Evolutionary conservation across 2,888 invertebrate genomes (phyloP).

Genomic region (Synergus laeviventris): DNA sequence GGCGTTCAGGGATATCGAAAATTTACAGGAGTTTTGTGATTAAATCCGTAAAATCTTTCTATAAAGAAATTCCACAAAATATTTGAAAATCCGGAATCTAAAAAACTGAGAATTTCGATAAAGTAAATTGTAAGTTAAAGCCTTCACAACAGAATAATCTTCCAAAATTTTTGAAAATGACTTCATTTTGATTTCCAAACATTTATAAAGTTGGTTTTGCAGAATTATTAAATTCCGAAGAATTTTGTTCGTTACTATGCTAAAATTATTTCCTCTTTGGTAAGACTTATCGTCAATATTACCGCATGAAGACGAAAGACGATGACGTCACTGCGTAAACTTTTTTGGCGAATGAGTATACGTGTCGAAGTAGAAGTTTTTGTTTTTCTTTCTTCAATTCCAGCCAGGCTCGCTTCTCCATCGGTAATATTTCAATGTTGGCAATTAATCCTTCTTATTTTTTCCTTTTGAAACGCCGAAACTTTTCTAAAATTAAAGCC

Average conservation of each 20-base stretch:
- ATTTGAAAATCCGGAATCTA: no score
- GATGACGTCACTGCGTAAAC: constrained; percentile 22
- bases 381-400: constrained; percentile 15
- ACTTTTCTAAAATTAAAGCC: constrained; percentile 31
- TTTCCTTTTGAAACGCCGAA: constrained; percentile 7
- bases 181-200: no score
- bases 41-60: no score
- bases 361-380: constrained; percentile 13
- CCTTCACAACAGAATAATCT: no score
- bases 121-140: no score
- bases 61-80: no score
- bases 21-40: no score
- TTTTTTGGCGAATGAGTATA: constrained; percentile 24
- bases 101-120: no score
- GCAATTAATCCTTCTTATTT: constrained; percentile 3
- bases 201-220: no score
- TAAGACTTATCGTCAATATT: constrained; percentile 18
- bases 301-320: not conserved
- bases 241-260: not conserved
- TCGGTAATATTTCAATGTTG: not conserved
- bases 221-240: not conserved
- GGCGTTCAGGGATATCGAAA: no score
- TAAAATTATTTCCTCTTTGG: constrained; percentile 10
- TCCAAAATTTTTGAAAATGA: no score
- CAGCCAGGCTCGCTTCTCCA: not conserved